Base-by-base conservation (phyloP, 2,888 invertebrate genomes). In the Molanna angustata region DNA sequence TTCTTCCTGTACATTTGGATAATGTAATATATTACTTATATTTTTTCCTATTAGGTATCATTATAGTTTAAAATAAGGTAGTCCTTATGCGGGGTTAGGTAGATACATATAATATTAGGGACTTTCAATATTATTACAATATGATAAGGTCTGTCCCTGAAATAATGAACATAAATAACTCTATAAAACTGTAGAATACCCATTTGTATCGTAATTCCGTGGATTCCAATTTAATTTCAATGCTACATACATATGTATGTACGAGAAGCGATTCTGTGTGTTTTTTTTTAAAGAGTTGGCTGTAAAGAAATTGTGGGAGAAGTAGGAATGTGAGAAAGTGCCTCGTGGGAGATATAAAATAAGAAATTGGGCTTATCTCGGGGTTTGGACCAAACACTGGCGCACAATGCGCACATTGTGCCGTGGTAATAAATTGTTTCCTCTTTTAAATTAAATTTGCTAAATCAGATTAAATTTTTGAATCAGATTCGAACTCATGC, bases 401-500 rank as follows among this genome's bases (percentile, higher is more conserved):
- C n/a, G n/a, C n/a, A 57, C 57, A 56, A 56, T 50, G 49, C 54
- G 17, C 16, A 44, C 22, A 50, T 50, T 43, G 48, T 43, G 32
- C 16, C 46, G 16, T 16, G 33, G 33, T 37, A 56, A 56, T 56
- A 49, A 56, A 56, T 58, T 19, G 48, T 40, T 56, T 58, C 58
- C 58, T 56, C 20, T 53, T 50, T 52, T 49, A 56, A 54, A 54
- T 54, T 42, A 54, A 55, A n/a, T n/a, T n/a, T n/a, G n/a, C n/a
- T n/a, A n/a, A n/a, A n/a, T n/a, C n/a, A n/a, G n/a, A n/a, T n/a
- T n/a, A n/a, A n/a, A 44, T 18, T 40, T 49, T 49, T 4, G 31
- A n/a, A 32, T 31, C 44, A 17, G 31, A 44, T 44, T 44, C 13
- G 13, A 44, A 17, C 3, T 7, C 27, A 27, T 7, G 27, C 4